Conservation (phyloP, 2,888 invertebrate species). For the Drosophila antonietae region DNA sequence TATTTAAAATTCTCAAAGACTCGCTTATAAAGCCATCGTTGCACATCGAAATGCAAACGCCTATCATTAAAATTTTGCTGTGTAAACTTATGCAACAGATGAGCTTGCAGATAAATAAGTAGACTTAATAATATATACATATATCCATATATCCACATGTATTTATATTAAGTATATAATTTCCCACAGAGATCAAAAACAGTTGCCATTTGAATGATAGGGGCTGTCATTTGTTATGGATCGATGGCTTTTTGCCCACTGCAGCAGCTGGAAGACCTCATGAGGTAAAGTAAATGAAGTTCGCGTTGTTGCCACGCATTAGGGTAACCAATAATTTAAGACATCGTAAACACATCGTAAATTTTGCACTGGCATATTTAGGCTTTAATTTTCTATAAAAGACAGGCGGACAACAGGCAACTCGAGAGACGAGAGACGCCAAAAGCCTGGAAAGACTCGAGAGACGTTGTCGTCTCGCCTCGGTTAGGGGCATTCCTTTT, state of each 20-base stretch:
- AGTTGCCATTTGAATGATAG: neutral
- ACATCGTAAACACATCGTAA: constrained; percentile 83
- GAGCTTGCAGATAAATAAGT: neutral
- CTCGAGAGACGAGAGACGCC: neutral
- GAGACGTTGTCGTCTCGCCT: constrained; percentile 23
- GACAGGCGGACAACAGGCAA: constrained; percentile 37
- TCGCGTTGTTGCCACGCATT: constrained; percentile 75
- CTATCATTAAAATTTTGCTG: neutral
- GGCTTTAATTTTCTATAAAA: constrained; percentile 69
- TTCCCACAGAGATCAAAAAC: neutral
- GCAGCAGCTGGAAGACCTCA: neutral
- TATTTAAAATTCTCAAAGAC: neutral
- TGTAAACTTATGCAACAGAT: neutral
- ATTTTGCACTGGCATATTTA: constrained; percentile 76
- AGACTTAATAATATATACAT: neutral
- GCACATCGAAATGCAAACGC: neutral
- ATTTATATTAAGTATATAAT: no score
- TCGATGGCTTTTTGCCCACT: neutral
- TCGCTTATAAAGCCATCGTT: neutral
- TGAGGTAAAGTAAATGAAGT: constrained; percentile 47
- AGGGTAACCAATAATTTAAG: constrained; percentile 79
- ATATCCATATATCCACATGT: no score
- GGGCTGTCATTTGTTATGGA: constrained; percentile 5
- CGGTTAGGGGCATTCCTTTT: constrained; percentile 42
- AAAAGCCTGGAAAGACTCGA: neutral